Percentiles rank a stretch among this genome's conserved stretches.
phyloP scores from a whole-genome alignment of 2,888 invertebrate species.

The Leucania comma region DNA sequence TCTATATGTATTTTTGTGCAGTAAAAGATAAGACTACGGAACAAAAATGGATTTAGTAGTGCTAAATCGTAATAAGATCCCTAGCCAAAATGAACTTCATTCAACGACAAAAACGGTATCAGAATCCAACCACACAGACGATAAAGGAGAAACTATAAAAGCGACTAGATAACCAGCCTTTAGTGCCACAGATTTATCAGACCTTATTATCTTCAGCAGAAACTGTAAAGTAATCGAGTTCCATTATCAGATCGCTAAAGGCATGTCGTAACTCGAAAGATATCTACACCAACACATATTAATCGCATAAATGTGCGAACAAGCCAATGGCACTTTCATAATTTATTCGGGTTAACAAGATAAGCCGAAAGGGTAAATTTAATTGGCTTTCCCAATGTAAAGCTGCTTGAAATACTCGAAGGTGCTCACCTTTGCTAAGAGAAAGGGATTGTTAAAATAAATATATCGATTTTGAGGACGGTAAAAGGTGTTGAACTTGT shows the following conservation, averaged over 20 bases:
- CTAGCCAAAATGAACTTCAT: background rate
- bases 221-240: slow-evolving; percentile 45
- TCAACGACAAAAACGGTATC: background rate
- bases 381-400: slow-evolving; percentile 62
- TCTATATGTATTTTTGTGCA: no score
- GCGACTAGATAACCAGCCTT: slow-evolving; percentile 10
- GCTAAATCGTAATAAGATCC: background rate
- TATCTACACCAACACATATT: slow-evolving; percentile 38
- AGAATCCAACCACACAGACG: background rate
- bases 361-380: slow-evolving; percentile 65
- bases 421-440: slow-evolving; percentile 57
- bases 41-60: no score
- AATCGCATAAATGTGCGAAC: slow-evolving; percentile 39
- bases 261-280: slow-evolving; percentile 35
- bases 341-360: slow-evolving; percentile 64
- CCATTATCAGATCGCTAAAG: slow-evolving; percentile 40
- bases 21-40: background rate
- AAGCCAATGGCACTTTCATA: slow-evolving; percentile 60
- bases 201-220: slow-evolving; percentile 12
- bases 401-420: slow-evolving; percentile 53
- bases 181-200: slow-evolving; percentile 26
- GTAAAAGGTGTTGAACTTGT: slow-evolving; percentile 52
- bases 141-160: slow-evolving; percentile 13
- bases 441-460: slow-evolving; percentile 56
- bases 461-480: slow-evolving; percentile 48